Conservation (phyloP, 2,113 vertebrate species). For the Verasper variegatus region DNA sequence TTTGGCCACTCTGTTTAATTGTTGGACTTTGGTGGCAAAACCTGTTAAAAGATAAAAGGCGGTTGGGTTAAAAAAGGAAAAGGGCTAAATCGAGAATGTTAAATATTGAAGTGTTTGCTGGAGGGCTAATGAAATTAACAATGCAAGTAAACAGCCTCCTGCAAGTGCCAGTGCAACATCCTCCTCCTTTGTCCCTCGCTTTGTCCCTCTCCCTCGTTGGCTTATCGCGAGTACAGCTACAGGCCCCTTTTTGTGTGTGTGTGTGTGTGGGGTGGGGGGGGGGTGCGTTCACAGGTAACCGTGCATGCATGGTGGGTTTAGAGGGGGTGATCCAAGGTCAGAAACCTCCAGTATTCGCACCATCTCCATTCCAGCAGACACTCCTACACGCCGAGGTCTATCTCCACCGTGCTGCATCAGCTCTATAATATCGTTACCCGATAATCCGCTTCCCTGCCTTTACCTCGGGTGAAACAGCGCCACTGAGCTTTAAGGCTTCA, state of each 20-base stretch:
- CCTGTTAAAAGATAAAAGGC: conserved; percentile 50
- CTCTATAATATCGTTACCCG: conserved; percentile 54
- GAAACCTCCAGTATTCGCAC: conserved; percentile 62
- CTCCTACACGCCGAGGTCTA: conserved; percentile 42
- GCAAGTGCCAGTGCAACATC: conserved; percentile 59
- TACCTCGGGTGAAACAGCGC: conserved; percentile 48
- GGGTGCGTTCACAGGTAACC: conserved; percentile 57
- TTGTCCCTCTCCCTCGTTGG: conserved; percentile 60
- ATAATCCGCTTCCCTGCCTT: conserved; percentile 68
- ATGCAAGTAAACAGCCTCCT: conserved; percentile 81
- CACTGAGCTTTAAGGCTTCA: conserved; percentile 41
- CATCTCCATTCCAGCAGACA: conserved; percentile 54
- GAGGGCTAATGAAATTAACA: conserved; percentile 84
- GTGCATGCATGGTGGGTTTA: conserved; percentile 65
- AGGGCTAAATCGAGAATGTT: conserved; percentile 77
- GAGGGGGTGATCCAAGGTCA: conserved; percentile 70
- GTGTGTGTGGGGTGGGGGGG: conserved; percentile 12
- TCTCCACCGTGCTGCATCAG: conserved; percentile 74
- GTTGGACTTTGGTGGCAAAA: conserved; percentile 69
- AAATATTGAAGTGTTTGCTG: conserved; percentile 82
- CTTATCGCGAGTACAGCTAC: conserved; percentile 55
- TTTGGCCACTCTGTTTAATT: conserved; percentile 78
- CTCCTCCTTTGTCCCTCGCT: conserved; percentile 50
- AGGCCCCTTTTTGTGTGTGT: conserved; percentile 30
- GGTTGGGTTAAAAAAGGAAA: background rate